Base-by-base conservation (phyloP, 2,888 invertebrate genomes). In the Tineola bisselliella region DNA sequence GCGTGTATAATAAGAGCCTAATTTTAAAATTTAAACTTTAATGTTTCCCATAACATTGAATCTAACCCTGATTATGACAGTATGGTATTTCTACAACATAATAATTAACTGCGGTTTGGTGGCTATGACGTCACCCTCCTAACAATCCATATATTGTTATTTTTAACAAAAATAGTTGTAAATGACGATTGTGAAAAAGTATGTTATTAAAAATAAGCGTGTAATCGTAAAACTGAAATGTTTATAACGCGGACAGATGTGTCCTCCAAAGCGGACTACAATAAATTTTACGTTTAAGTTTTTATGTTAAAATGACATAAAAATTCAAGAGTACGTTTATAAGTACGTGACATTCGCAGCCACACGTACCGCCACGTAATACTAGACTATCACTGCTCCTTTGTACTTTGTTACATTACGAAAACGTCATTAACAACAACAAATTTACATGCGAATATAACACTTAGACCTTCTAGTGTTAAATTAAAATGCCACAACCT, bases 281-380 rank as follows among this genome's bases (percentile, higher is more conserved):
- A 38, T 38, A 38, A 38, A 38, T 38, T 38, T 25, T 38, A n/a
- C 38, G 38, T 38, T 38, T 38, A 38, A 38, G 6, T 58, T 58
- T 58, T 58, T 58, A 58, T 58, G 58, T 58, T 56, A 33, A 33
- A 58, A 13, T 33, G 52, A 58, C 60, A 66, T 65, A 66, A 76
- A 76, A 77, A 73, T 67, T 69, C 68, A 71, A 72, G 66, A 70
- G 70, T 72, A 72, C 69, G 69, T 74, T 61, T 56, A 44, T 43
- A 56, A 38, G 62, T 61, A 79, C 79, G 79, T 79, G 79, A 77
- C 77, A 76, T 73, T 76, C 73, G 73, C 68, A 69, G 71, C 70
- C 73, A 75, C 79, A 81, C 81, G 80, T 81, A 79, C 72, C 64
- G 63, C 69, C 64, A 68, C 70, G 75, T 76, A 77, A 78, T 72